phyloP scores from a whole-genome alignment of 2,113 vertebrate genomes.

The Cyprinodon tularosa region DNA sequence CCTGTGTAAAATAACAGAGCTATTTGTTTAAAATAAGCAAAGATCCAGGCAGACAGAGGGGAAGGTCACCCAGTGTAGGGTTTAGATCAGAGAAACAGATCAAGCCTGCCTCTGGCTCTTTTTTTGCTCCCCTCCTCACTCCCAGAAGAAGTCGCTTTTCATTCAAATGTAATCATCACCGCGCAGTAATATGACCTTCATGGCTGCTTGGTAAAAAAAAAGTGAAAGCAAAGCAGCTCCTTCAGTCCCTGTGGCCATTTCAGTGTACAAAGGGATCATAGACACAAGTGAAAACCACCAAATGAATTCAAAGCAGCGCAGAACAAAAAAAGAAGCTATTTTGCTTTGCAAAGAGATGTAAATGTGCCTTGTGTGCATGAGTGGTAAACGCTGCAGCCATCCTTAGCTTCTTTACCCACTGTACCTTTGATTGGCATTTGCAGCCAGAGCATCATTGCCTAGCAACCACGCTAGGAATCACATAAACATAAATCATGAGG shows the following conservation, averaged over 20 bases:
- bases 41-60: conserved; percentile 62
- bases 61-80: conserved; percentile 70
- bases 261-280: conserved; percentile 70
- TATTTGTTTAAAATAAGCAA: conserved; percentile 74
- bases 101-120: conserved; percentile 70
- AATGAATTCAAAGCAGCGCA: conserved; percentile 58
- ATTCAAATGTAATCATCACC: conserved; percentile 80
- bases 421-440: conserved; percentile 52
- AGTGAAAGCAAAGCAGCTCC: conserved; percentile 71
- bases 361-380: conserved; percentile 25
- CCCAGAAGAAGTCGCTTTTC: conserved; percentile 73
- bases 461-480: conserved; percentile 51
- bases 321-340: conserved; percentile 44
- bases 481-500: conserved; percentile 47
- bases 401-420: conserved; percentile 31
- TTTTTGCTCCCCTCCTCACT: conserved; percentile 46
- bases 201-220: conserved; percentile 74
- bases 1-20: conserved; percentile 74
- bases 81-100: conserved; percentile 72
- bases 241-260: conserved; percentile 67
- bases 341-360: conserved; percentile 40
- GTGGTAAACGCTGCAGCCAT: conserved; percentile 35
- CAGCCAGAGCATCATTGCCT: conserved; percentile 50
- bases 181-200: conserved; percentile 77
- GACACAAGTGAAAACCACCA: conserved; percentile 60